phyloP scores from a whole-genome alignment of 2,797 vertebrate species.

The Cossypha heuglini region DNA sequence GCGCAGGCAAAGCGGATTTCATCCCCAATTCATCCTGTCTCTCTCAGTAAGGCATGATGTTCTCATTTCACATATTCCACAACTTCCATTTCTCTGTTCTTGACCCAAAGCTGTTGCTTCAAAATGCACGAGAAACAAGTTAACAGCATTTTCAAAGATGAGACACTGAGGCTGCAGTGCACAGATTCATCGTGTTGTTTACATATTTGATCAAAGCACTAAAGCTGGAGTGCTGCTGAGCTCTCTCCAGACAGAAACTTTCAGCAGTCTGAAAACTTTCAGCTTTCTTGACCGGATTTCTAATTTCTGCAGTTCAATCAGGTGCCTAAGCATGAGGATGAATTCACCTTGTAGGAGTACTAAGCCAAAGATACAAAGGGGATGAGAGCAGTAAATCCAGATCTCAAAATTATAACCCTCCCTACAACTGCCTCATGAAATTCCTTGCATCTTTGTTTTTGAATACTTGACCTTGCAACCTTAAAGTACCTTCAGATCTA shows the following conservation, averaged over 20 bases:
- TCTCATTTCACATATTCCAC: not conserved
- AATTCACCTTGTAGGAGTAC: not conserved
- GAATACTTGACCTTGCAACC: not conserved
- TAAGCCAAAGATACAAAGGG: not conserved
- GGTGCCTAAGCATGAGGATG: not conserved
- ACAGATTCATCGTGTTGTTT: fast-evolving
- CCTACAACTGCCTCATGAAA: not conserved
- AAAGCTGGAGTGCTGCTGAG: not conserved
- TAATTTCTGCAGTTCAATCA: not conserved
- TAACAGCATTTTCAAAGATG: not conserved
- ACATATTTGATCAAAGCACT: not conserved
- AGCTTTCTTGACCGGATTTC: not conserved
- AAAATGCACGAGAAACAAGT: not conserved
- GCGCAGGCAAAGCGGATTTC: not conserved
- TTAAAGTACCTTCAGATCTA: not conserved
- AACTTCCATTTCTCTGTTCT: not conserved
- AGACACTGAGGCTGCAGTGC: not conserved
- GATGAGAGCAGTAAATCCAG: not conserved
- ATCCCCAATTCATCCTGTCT: not conserved
- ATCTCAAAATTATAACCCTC: not conserved
- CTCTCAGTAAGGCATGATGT: not conserved
- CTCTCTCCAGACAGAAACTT: not conserved
- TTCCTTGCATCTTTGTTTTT: not conserved
- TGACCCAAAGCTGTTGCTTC: not conserved
- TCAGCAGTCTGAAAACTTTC: not conserved